Evolutionary conservation across 2,113 vertebrate genomes (phyloP).

Genomic region (Corydoras maculifer): DNA sequence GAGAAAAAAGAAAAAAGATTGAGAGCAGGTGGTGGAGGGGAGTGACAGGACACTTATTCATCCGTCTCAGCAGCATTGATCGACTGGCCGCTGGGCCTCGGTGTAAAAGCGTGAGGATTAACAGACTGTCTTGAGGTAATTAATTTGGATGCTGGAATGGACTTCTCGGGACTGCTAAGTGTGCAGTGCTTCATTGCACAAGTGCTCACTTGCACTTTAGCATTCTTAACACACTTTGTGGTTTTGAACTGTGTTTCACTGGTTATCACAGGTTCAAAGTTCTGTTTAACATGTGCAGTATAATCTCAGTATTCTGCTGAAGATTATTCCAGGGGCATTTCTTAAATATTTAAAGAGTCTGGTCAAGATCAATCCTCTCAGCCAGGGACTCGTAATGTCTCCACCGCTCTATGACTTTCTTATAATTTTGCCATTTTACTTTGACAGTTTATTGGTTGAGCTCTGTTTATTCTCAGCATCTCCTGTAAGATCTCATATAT

Average conservation of each 20-base stretch:
- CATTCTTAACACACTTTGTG: not conserved
- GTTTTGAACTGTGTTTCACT: not conserved
- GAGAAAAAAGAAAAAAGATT: slow-evolving; percentile 10
- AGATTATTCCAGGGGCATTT: no score
- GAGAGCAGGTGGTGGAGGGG: slow-evolving; percentile 1
- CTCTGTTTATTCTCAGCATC: no score
- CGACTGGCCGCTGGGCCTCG: slow-evolving; percentile 35
- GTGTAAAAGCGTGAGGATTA: slow-evolving; percentile 49
- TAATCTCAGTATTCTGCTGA: no score
- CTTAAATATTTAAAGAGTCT: no score
- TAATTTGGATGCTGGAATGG: slow-evolving; percentile 44
- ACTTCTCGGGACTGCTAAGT: slow-evolving; percentile 46
- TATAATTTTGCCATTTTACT: no score
- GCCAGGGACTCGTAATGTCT: no score
- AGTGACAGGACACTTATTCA: slow-evolving; percentile 49
- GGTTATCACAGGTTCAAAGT: not conserved
- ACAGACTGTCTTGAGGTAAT: slow-evolving; percentile 48
- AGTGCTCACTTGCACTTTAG: slow-evolving; percentile 21
- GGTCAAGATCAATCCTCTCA: no score
- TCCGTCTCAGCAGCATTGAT: slow-evolving; percentile 47
- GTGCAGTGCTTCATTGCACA: slow-evolving; percentile 34
- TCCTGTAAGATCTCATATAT: no score
- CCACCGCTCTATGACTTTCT: no score
- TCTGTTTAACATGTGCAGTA: slow-evolving; percentile 4
- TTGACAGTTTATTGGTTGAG: no score